Evolutionary conservation across 2,888 invertebrate species (phyloP).

Genomic region (Xestoiulus laeticollis): DNA sequence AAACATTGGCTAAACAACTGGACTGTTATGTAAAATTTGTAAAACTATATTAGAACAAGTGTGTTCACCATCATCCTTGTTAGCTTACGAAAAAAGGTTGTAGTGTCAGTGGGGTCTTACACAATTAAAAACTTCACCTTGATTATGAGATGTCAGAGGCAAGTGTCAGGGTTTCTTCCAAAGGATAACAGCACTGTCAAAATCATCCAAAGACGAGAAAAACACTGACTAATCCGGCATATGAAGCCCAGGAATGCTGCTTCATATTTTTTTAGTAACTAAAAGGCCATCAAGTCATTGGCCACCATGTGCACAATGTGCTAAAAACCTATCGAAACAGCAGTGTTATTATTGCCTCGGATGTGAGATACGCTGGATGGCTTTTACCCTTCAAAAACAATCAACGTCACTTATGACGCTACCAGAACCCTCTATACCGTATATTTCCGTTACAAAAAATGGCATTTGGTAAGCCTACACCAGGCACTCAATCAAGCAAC

Average conservation of each 20-base stretch:
- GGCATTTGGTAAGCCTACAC: constrained; percentile 26
- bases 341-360: neutral
- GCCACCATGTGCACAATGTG: constrained; percentile 26
- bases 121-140: neutral
- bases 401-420: constrained; percentile 26
- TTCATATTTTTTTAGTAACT: constrained; percentile 2
- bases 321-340: constrained; percentile 26
- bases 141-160: neutral
- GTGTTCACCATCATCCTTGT: too few species aligned
- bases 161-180: neutral
- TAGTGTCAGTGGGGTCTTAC: neutral
- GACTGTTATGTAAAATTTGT: too few species aligned
- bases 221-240: constrained; percentile 18
- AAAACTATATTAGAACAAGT: too few species aligned
- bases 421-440: neutral
- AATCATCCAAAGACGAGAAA: neutral
- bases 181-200: neutral
- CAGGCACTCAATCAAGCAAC: neutral
- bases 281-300: constrained; percentile 5
- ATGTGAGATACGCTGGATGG: constrained; percentile 17
- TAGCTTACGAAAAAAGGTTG: neutral
- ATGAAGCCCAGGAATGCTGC: neutral
- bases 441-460: constrained; percentile 6
- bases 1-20: too few species aligned
- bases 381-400: constrained; percentile 1